These are phyloP conservation scores for Cryptoprocta ferox DNA, from an alignment of 2,797 vertebrate species.

Conservation along the genomic window DNA sequence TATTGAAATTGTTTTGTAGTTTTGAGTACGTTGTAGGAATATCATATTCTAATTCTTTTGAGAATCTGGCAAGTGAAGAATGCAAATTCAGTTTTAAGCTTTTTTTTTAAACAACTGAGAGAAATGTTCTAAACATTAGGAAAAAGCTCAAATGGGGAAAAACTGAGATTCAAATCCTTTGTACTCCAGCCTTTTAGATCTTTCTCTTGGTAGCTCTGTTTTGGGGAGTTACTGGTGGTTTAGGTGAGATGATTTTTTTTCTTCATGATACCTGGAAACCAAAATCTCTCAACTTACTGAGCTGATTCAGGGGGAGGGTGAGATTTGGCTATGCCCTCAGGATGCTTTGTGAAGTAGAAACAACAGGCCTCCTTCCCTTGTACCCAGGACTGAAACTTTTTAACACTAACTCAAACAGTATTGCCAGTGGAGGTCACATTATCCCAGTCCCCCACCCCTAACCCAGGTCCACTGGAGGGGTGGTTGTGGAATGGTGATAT, in stretches of 20 bases:
- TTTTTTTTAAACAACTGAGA: constrained; percentile 39
- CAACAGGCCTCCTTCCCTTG: background rate
- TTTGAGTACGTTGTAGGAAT: constrained; percentile 26
- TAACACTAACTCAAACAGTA: background rate
- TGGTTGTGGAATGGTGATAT: background rate
- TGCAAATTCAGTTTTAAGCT: constrained; percentile 21
- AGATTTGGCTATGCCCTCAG: background rate
- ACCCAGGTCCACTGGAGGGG: background rate
- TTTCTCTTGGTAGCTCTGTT: background rate
- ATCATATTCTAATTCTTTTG: constrained; percentile 32
- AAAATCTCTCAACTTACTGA: background rate
- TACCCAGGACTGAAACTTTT: background rate
- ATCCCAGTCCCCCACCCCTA: too few species aligned
- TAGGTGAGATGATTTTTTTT: background rate
- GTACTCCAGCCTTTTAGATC: background rate
- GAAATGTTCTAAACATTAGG: background rate
- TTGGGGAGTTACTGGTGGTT: background rate
- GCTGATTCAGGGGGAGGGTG: background rate
- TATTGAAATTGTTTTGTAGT: constrained; percentile 4
- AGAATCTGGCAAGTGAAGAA: constrained; percentile 29
- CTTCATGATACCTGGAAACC: background rate
- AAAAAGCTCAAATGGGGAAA: background rate
- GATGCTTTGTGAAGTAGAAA: background rate
- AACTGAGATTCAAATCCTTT: background rate
- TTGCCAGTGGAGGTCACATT: background rate